Evolutionary conservation across 1,140 invertebrate genomes (phyloP), one percentile per base, ranked within the genome.

Genomic region (Leptopilina clavipes): DNA sequence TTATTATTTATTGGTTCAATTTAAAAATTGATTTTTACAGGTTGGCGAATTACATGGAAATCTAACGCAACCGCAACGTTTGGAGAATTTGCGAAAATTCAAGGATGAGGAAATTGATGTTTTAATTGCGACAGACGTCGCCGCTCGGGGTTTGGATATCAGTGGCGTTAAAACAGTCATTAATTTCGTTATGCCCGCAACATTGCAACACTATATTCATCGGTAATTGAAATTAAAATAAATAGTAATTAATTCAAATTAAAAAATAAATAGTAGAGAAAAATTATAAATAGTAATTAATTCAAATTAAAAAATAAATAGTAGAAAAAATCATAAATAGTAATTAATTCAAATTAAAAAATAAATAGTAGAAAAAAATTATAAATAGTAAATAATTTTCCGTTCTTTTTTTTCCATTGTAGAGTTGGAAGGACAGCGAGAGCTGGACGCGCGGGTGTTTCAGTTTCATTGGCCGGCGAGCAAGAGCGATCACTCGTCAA

Each of bases 1-100:
- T 44, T 44, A 1, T 44, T 1, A 3, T 44, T 44, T 14, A 25
- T 31, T 72, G 14, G n/a, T n/a, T n/a, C 17, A 18, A 70, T 65
- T 70, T 73, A n/a, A n/a, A n/a, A n/a, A n/a, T n/a, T n/a, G n/a
- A n/a, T 18, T 76, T 31, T 31, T 31, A 31, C 71, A 94, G 92
- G 93, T 97, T 40, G 97, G 95, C 0, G 98, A 99, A 91, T 91
- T 99, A 31, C 98, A 99, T 88, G 98, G 98, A 0, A 97, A 98
- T 88, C 91, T 99, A 0, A 95, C 96, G 7, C 98, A 99, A 89
- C 94, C 96, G 0, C 95, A 98, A 86, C 93, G 97, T 82, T 91
- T 98, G 76, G 96, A 98, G 81, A 94, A 96, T 37, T 91, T 99
- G n/a, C 93, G 94, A 80, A 94, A 94, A 82, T 99, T 99, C 86